Base-by-base conservation (phyloP, 2,113 vertebrate species). In the Phasianus colchicus region DNA sequence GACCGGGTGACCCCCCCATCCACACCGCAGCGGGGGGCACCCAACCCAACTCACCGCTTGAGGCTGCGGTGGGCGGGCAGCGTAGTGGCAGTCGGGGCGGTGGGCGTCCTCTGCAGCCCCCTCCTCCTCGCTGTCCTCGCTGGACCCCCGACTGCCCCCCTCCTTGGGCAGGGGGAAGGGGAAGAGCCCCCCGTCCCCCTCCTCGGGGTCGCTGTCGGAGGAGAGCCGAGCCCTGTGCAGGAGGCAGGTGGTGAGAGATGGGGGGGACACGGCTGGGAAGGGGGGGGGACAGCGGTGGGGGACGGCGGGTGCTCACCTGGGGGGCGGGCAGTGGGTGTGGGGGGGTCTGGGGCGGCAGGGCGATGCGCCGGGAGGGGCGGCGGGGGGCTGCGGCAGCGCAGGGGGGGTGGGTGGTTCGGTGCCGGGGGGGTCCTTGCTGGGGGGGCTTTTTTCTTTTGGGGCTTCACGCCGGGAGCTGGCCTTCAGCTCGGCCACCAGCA, bases 401-500 rank as follows among this genome's bases (percentile, higher is more conserved):
- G 34, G 93, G 94, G 90, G 92, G 66, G 97, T 95, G 83, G 95
- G 97, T 12, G 61, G 66, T 70, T 32, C 34, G 96, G 76, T 32
- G 97, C 82, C 90, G 97, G 0, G 90, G 83, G 38, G 61, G 5
- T 97, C 97, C 97, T 86, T 99, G 94, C 82, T 97, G 34, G 77
- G 96, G 66, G 86, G 97, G 98, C 93, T 97, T 91, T 98, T 98
- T 75, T 99, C 99, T 17, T 99, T 98, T 4, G 97, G 98, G 89
- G 98, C 91, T n/a, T 98, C 98, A 75, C 96, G 97, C 36, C 97
- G 96, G 54, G 97, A 88, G 78, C 63, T 97, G 78, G 97, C 99
- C 96, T 99, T 99, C 40, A 99, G 97, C 92, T 99, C 99, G 0
- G 98, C 98, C 95, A 99, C 98, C 18, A 99, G 97, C 92, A 98